A percentile compares a stretch with the other conserved stretches of the same genome.
Evolutionary conservation across 2,113 vertebrate species (phyloP).

Genomic region (Sturnira hondurensis): DNA sequence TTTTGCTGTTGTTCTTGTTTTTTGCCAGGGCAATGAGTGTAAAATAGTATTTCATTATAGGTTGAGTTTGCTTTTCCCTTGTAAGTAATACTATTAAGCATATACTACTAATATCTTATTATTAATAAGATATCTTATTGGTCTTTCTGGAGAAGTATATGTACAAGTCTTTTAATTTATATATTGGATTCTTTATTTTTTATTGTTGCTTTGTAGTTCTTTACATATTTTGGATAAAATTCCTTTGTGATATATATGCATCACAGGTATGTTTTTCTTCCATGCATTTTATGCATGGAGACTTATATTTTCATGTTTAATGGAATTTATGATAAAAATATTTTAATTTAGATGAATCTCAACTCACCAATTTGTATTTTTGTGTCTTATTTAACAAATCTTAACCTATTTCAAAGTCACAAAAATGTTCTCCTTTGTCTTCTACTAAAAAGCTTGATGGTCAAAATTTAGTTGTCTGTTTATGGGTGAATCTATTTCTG

Average conservation of each 20-base stretch:
- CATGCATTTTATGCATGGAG: not conserved
- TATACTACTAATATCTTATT: not conserved
- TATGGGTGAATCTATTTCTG: not conserved
- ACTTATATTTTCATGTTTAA: not conserved
- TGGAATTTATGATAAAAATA: not conserved
- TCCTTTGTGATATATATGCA: not conserved
- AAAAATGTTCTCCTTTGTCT: not conserved
- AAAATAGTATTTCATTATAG: not conserved
- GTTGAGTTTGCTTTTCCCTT: not conserved
- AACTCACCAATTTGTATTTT: not conserved
- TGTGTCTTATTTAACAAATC: not conserved
- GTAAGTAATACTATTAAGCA: not conserved
- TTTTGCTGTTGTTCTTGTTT: not conserved
- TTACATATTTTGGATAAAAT: not conserved
- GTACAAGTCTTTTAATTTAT: not conserved
- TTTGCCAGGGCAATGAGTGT: not conserved
- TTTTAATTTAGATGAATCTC: constrained; percentile 6
- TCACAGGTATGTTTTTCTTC: not conserved
- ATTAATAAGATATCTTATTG: not conserved
- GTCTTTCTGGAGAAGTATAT: not conserved
- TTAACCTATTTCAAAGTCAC: not conserved
- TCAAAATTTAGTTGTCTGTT: not conserved
- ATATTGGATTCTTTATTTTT: not conserved
- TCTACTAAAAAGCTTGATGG: not conserved
- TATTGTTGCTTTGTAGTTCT: not conserved